Evolutionary conservation across 2,888 invertebrate genomes (phyloP).

Genomic region (Phaonia tiefii): DNA sequence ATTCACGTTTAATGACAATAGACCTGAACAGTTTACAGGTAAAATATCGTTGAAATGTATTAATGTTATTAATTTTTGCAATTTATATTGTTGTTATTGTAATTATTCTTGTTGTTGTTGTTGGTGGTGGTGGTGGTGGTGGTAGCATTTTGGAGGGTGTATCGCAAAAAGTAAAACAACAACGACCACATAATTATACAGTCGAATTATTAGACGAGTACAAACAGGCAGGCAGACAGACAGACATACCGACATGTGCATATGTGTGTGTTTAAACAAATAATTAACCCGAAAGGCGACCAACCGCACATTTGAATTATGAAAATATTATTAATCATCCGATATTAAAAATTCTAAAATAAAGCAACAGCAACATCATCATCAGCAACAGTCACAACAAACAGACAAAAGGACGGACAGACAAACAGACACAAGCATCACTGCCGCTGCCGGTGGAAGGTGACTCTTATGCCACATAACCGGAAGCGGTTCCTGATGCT

Average conservation of each 20-base stretch:
- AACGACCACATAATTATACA: constrained; percentile 45
- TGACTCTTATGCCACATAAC: constrained; percentile 64
- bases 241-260: constrained; percentile 4
- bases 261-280: constrained; percentile 39
- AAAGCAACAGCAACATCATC: constrained; percentile 4
- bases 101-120: neutral
- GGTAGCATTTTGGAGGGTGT: neutral
- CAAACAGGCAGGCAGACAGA: neutral
- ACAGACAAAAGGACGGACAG: constrained; percentile 1
- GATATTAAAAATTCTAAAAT: constrained; percentile 47
- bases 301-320: constrained; percentile 61
- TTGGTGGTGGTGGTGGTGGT: no score
- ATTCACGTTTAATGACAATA: neutral
- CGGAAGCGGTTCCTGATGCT: constrained; percentile 80
- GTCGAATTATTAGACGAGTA: constrained; percentile 42
- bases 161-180: neutral
- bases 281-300: constrained; percentile 60
- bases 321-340: constrained; percentile 63
- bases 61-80: constrained; percentile 24
- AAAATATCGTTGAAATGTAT: constrained; percentile 20
- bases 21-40: constrained; percentile 10
- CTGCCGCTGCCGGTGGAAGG: constrained; percentile 47
- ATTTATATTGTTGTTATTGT: constrained; percentile 8
- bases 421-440: neutral
- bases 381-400: constrained; percentile 9